These are phyloP conservation scores for Coryphaenoides rupestris DNA, from an alignment of 2,113 vertebrate genomes.

Conservation along the genomic window DNA sequence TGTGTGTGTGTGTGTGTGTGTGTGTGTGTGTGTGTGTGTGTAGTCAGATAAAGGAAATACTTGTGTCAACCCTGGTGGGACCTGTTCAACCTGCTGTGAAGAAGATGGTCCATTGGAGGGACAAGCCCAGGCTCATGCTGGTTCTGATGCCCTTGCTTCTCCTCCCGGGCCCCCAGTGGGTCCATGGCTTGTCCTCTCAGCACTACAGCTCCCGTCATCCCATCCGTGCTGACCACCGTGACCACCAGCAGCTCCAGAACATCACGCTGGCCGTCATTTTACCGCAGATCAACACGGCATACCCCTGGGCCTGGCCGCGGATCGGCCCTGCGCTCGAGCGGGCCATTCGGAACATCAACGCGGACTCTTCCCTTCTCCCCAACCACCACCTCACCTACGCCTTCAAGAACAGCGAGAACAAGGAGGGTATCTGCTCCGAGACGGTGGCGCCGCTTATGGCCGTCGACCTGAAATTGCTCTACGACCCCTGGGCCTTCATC, in stretches of 20 bases:
- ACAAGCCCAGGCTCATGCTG: background rate
- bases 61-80: background rate
- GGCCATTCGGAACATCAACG: conserved; percentile 73
- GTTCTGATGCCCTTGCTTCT: background rate
- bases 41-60: background rate
- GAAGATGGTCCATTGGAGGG: background rate
- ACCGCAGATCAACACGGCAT: conserved; percentile 80
- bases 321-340: conserved; percentile 80
- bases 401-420: conserved; percentile 80
- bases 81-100: background rate
- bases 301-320: conserved; percentile 90
- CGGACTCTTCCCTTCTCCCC: conserved; percentile 65
- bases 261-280: conserved; percentile 86
- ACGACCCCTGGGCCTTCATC: conserved; percentile 80
- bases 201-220: background rate
- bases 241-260: conserved; percentile 28
- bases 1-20: background rate
- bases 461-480: conserved; percentile 79
- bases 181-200: background rate
- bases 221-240: background rate
- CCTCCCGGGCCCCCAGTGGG: background rate
- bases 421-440: conserved; percentile 79
- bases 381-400: conserved; percentile 68
- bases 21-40: background rate
- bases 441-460: conserved; percentile 81